Evolutionary conservation across 2,888 invertebrate species (phyloP), one percentile per base, ranked within the genome.

Genomic region (Macrosiphum euphorbiae): DNA sequence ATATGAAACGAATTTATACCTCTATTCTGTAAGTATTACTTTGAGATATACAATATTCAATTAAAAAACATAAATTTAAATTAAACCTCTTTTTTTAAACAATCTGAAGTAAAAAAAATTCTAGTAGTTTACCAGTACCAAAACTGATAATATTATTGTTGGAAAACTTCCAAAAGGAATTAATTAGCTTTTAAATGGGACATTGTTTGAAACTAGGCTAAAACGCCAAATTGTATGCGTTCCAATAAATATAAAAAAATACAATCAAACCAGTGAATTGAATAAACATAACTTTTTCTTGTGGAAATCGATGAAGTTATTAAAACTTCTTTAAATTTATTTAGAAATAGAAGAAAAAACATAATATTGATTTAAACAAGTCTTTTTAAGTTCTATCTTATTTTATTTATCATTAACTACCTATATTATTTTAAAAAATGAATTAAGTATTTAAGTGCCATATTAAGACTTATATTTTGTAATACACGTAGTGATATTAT

Each of bases 1-100:
- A 95, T 97, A 97, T 96, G 98, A 98, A 96, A 98, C 98, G 95
- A 98, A 98, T 96, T 97, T 98, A 95, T 98, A 98, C 96, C 97
- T 98, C 94, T 98, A 98, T 95, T 97, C 97, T 96, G 98, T 97
- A 96, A 97, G 97, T 97, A 94, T 35, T 35, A 10, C 2, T 78
- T 8, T 20, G 20, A 41, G 0, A 78, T 35, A 24, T 20, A 35
- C 35, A 35, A 78, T 78, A 67, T 35, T 67, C 67, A 7, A n/a
- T 16, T n/a, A 58, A 88, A 89, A 89, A 61, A 24, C 20, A 13
- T 78, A 20, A 78, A 78, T 78, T 78, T 78, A 35, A 78, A 78
- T 8, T 35, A 78, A 35, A 35, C 35, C 2, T 20, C 1, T 35
- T 78, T 35, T 78, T 78, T 78, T 5, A 8, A 44, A 67, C 3